A percentile compares a stretch with the other conserved stretches of the same genome.
Conservation (phyloP, 2,797 vertebrate species). For the Paratrypauchen microcephalus region DNA sequence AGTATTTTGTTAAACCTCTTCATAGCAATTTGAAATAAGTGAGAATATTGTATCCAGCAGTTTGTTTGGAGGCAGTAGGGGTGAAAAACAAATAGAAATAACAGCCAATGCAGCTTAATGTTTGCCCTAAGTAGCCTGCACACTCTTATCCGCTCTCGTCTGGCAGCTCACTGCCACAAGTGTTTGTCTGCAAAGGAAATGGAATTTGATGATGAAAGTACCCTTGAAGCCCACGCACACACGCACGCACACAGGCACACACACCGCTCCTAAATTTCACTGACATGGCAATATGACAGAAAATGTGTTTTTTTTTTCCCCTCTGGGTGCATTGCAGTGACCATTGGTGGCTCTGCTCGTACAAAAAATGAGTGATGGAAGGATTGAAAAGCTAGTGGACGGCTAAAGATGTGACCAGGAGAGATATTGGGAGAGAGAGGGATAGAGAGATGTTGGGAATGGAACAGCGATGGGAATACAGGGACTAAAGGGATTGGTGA, state of each 20-base stretch:
- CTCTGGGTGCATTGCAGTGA: slow-evolving; percentile 35
- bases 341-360: slow-evolving; percentile 55
- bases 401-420: slow-evolving; percentile 32
- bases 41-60: slow-evolving; percentile 34
- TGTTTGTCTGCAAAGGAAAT: slow-evolving; percentile 74
- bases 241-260: slow-evolving; percentile 25
- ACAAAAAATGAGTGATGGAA: slow-evolving; percentile 58
- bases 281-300: slow-evolving; percentile 74
- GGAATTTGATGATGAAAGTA: slow-evolving; percentile 78
- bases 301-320: slow-evolving; percentile 66
- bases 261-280: slow-evolving; percentile 73
- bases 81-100: slow-evolving; percentile 60
- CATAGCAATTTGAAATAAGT: slow-evolving; percentile 45
- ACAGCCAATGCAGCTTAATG: slow-evolving; percentile 52
- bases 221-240: slow-evolving; percentile 59
- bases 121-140: slow-evolving; percentile 38
- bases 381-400: slow-evolving; percentile 43
- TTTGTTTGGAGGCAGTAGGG: slow-evolving; percentile 31
- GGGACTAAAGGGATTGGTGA: slow-evolving; percentile 23
- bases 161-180: slow-evolving; percentile 60
- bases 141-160: slow-evolving; percentile 58
- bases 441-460: slow-evolving; percentile 19
- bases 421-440: slow-evolving; percentile 29
- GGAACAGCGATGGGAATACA: slow-evolving; percentile 9
- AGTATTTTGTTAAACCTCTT: slow-evolving; percentile 32